Evolutionary conservation across 2,113 vertebrate genomes (phyloP), one percentile per base, ranked within the genome.

Genomic region (Oncorhynchus masou): DNA sequence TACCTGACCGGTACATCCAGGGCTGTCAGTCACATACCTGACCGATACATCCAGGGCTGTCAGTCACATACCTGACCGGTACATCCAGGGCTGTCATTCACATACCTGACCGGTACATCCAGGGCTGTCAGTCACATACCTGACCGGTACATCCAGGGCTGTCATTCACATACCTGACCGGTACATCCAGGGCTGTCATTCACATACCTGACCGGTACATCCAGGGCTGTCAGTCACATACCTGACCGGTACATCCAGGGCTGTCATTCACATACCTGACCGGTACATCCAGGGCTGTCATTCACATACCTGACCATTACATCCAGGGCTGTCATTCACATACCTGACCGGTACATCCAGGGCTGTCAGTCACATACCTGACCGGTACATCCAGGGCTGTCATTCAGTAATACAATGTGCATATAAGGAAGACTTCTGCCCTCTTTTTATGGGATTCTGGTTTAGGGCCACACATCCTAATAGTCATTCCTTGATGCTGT

Each of bases 331-430:
- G 48, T 66, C 72, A 48, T 73, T 34, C 34, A 39, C 48, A 31
- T 54, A 24, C 16, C 49, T 66, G 19, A 76, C 73, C 70, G 54
- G 39, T 60, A 54, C 69, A 31, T 39, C 34, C 34, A 62, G 19
- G 12, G 62, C 60, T 45, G 49, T 66, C 72, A 48, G 67, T 39
- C 39, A 39, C 72, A 48, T 73, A 0, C 0, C 27, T 29, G 27
- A 29, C 27, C 3, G 27, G 27, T 29, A 29, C 29, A 29, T 29
- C 29, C 39, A 62, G 19, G 12, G 62, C 39, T 45, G 34, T 66
- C 72, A 48, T 70, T 45, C 39, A 45, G 34, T 39, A 39, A 39
- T 39, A 9, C 8, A 39, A 9, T 39, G 7, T 39, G 34, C 34
- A 39, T 39, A 9, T 8, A 39, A 39, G 34, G 34, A 9, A 39